Conservation (phyloP, 2,797 vertebrate species). For the Meda fulgida region DNA sequence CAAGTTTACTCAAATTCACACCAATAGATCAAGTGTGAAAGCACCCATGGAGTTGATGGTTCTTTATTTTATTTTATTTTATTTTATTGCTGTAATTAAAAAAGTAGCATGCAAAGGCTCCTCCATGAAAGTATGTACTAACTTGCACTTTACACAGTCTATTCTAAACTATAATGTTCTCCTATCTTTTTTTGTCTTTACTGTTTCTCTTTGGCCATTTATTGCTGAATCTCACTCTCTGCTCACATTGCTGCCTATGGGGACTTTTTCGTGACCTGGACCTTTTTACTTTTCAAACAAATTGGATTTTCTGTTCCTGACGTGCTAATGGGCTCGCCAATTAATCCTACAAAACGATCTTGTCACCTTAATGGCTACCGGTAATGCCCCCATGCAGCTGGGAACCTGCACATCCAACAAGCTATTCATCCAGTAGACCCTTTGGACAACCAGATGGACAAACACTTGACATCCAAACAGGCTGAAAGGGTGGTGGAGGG, state of each 20-base stretch:
- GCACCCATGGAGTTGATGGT: not conserved
- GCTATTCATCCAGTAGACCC: constrained; percentile 84
- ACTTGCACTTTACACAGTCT: constrained; percentile 33
- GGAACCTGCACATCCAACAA: constrained; percentile 87
- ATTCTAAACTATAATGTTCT: constrained; percentile 64
- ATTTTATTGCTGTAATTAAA: not conserved
- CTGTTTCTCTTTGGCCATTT: constrained; percentile 59
- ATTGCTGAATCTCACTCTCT: constrained; percentile 56
- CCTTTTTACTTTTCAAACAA: constrained; percentile 51
- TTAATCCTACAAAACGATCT: not conserved
- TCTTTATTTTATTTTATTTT: not conserved
- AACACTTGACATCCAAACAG: constrained; percentile 81
- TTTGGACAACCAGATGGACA: constrained; percentile 82
- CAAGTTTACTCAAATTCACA: not conserved
- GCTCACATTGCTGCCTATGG: constrained; percentile 58
- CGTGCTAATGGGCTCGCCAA: constrained; percentile 11
- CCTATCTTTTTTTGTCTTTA: constrained; percentile 51
- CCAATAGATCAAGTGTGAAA: constrained; percentile 13
- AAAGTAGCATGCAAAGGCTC: not conserved
- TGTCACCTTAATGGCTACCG: constrained; percentile 9
- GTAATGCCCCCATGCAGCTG: constrained; percentile 74
- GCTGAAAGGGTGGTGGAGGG: constrained; percentile 82
- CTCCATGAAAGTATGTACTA: constrained; percentile 31
- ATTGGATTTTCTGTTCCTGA: constrained; percentile 46
- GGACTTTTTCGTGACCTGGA: constrained; percentile 36